A percentile compares a stretch with the other conserved stretches of the same genome.
Evolutionary conservation across 2,797 vertebrate species (phyloP).

Genomic region (Pristis pectinata): DNA sequence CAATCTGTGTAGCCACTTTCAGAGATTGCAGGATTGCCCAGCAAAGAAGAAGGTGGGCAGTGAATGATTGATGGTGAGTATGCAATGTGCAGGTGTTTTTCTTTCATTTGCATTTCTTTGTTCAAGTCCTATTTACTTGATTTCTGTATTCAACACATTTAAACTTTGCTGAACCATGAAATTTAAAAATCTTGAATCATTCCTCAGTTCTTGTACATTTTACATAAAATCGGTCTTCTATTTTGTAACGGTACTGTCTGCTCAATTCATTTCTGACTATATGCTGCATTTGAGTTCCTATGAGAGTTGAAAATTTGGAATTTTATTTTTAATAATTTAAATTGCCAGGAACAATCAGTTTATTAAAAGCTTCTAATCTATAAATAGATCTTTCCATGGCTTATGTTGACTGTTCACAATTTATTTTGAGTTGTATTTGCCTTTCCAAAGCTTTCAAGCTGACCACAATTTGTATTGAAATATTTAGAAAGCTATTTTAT

Average conservation of each 20-base stretch:
- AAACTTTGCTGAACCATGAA: neutral
- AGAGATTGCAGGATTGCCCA: too few species aligned
- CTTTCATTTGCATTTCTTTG: neutral
- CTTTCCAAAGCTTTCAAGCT: neutral
- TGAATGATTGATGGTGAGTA: neutral
- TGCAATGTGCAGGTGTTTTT: neutral
- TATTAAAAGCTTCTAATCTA: neutral
- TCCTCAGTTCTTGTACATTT: too few species aligned
- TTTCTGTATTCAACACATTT: neutral
- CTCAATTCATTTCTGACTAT: neutral
- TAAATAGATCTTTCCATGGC: constrained; percentile 9
- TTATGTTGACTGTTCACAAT: neutral
- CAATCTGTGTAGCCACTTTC: too few species aligned
- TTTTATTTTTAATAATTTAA: constrained; percentile 14
- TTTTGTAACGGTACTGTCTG: neutral
- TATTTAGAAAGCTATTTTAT: neutral
- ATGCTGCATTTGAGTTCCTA: neutral
- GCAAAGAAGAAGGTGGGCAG: too few species aligned
- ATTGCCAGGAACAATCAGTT: neutral
- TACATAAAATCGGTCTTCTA: neutral
- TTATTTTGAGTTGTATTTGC: neutral
- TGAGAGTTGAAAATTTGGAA: neutral
- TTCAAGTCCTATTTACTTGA: neutral
- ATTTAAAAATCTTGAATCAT: neutral
- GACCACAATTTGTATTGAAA: neutral